Evolutionary conservation across 2,888 invertebrate species (phyloP).

Genomic region (Melanophora roralis): DNA sequence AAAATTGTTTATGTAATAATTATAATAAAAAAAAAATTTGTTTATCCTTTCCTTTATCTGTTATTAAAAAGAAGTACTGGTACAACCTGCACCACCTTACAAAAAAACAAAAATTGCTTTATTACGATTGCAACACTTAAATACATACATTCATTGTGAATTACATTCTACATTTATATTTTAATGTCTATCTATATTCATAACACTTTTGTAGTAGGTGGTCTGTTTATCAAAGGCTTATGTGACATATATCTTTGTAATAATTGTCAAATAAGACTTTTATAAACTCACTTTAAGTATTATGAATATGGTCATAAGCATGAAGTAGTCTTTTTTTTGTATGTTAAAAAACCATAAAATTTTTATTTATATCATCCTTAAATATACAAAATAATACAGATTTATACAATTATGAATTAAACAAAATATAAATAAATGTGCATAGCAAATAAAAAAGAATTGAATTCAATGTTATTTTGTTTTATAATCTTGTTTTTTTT

Average conservation of each 20-base stretch:
- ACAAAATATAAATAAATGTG: neutral
- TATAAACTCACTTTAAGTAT: neutral
- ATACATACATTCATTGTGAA: neutral
- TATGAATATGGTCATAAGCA: too few species aligned
- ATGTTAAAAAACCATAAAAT: too few species aligned
- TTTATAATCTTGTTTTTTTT: neutral
- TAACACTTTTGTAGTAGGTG: too few species aligned
- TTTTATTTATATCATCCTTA: too few species aligned
- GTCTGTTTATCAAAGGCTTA: too few species aligned
- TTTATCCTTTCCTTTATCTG: too few species aligned
- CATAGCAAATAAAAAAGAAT: neutral
- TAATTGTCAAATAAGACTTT: too few species aligned
- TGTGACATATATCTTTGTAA: too few species aligned
- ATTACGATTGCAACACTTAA: neutral
- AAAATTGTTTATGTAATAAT: too few species aligned
- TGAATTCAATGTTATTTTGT: too few species aligned
- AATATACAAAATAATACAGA: neutral
- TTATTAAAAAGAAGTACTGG: neutral
- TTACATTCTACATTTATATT: conserved; percentile 11
- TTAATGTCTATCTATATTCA: too few species aligned
- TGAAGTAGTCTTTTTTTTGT: conserved; percentile 7
- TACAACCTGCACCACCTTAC: conserved; percentile 1
- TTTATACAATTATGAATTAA: neutral
- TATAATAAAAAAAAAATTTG: too few species aligned
- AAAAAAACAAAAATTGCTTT: conserved; percentile 4